Base-by-base conservation (phyloP, 2,888 invertebrate genomes). In the Bembecia ichneumoniformis region DNA sequence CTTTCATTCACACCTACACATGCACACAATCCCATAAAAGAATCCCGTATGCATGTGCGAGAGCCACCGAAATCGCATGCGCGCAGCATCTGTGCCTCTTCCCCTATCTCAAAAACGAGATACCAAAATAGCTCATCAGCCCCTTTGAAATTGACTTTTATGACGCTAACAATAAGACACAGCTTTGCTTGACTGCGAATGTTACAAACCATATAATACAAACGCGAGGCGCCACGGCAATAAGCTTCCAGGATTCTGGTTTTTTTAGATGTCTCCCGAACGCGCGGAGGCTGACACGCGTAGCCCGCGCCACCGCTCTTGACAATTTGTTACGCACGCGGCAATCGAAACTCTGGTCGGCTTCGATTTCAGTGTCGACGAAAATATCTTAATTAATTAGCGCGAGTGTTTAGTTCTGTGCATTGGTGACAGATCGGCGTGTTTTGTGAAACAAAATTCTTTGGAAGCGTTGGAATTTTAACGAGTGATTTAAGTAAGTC, bases 41-140 rank as follows among this genome's bases (percentile, higher is more conserved):
- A 58, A 56, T 51, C 52, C 55, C 52, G 52, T 54, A 56, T 35
- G 54, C 54, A 51, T 61, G 56, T 63, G 66, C 65, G 74, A 63
- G 73, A 60, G 54, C 48, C 52, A 48, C 53, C 55, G 43, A 69
- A 69, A 70, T 65, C 86, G 86, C 86, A 86, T 86, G 86, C 86
- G 86, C 82, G 70, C 82, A 82, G 82, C 87, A 83, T 86, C 86
- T 83, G 80, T 78, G 74, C 74, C 68, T 74, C 71, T 73, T 72
- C 74, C 77, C 75, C 77, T 77, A 74, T 75, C 75, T 36, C 47
- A 47, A 15, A 47, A 47, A 36, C 17, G 17, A n/a, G 11, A 9
- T 9, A 28, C 28, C 28, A 28, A 28, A 35, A 36, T n/a, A 17
- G n/a, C 46, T n/a, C 28, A 17, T 15, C 44, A 15, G 44, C 5